Evolutionary conservation across 2,113 vertebrate genomes (phyloP).

Genomic region (Pseudorhombus dupliciocellatus): DNA sequence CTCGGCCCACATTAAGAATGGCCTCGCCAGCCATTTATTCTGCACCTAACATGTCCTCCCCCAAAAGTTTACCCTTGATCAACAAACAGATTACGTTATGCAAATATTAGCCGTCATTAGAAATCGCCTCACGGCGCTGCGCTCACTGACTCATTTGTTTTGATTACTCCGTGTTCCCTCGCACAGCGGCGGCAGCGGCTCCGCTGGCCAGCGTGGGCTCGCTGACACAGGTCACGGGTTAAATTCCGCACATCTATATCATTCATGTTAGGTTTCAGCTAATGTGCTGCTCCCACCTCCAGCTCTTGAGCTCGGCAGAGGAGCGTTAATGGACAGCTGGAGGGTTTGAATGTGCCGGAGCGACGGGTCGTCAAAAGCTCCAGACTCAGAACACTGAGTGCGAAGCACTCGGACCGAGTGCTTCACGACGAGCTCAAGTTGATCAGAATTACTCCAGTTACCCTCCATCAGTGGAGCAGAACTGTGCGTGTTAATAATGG

Average conservation of each 20-base stretch:
- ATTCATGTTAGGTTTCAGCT: slow-evolving; percentile 61
- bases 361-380: too few relatives aligned
- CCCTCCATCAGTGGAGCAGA: too few relatives aligned
- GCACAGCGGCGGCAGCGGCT: slow-evolving; percentile 4
- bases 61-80: slow-evolving; percentile 72
- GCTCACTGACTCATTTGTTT: slow-evolving; percentile 68
- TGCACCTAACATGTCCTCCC: slow-evolving; percentile 64
- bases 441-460: too few relatives aligned
- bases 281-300: slow-evolving; percentile 62
- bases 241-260: slow-evolving; percentile 56
- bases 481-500: too few relatives aligned
- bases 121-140: slow-evolving; percentile 58
- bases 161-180: slow-evolving; percentile 50
- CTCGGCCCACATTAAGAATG: slow-evolving; percentile 58
- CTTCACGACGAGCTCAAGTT: too few relatives aligned
- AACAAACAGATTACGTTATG: slow-evolving; percentile 75
- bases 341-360: slow-evolving; percentile 51
- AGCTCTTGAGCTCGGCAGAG: slow-evolving; percentile 57
- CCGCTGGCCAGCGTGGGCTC: slow-evolving; percentile 26
- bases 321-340: slow-evolving; percentile 67
- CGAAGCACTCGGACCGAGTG: too few relatives aligned
- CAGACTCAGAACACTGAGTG: too few relatives aligned
- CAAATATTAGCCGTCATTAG: slow-evolving; percentile 70
- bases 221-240: slow-evolving; percentile 51
- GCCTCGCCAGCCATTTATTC: slow-evolving; percentile 62